These are phyloP conservation scores for Podargus strigoides DNA, from an alignment of 2,797 vertebrate species.

Conservation along the genomic window DNA sequence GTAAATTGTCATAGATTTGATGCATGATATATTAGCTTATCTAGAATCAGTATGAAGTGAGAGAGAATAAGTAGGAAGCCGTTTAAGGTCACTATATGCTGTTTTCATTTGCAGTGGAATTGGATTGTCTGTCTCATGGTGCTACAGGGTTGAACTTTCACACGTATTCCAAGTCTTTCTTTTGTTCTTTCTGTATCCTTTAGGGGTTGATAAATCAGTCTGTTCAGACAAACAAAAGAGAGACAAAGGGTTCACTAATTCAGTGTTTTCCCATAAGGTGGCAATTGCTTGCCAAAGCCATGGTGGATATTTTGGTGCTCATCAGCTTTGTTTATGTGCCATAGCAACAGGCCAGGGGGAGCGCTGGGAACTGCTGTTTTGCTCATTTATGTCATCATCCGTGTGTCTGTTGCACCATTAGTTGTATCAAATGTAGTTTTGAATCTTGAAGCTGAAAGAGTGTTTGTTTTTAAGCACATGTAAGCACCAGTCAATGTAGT, in stretches of 20 bases:
- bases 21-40: not conserved
- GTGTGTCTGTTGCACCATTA: not conserved
- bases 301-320: not conserved
- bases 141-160: not conserved
- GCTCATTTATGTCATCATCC: not conserved
- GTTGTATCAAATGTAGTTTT: not conserved
- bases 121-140: not conserved
- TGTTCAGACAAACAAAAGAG: not conserved
- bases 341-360: not conserved
- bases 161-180: not conserved
- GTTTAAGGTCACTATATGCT: not conserved
- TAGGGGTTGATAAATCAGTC: not conserved
- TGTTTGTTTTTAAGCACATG: not conserved
- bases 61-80: not conserved
- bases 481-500: not conserved
- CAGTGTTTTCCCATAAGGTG: not conserved
- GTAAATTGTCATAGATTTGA: not conserved
- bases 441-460: not conserved
- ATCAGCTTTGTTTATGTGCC: constrained; percentile 22
- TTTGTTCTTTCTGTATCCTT: not conserved
- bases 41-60: not conserved
- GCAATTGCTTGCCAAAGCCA: not conserved
- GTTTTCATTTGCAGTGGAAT: not conserved
- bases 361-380: not conserved
- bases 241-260: not conserved